Base-by-base conservation (phyloP, 2,888 invertebrate species). In the Galeruca laticollis region DNA sequence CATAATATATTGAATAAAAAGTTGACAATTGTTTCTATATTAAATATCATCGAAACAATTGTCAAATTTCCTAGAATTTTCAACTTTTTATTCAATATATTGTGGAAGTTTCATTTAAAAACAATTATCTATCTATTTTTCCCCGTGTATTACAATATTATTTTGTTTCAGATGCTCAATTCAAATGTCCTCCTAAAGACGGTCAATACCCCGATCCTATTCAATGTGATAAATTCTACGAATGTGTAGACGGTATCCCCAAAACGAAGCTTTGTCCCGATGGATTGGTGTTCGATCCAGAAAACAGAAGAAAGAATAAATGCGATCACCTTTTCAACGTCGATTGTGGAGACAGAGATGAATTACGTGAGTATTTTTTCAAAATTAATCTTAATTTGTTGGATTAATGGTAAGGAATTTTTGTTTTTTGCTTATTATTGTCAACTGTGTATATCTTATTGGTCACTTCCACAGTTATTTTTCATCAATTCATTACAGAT, bases 321-420 rank as follows among this genome's bases (percentile, higher is more conserved):
- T 96, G 96, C 83, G 96, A 96, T 86, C 95, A 95, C 83, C 93
- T 95, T 82, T 96, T 95, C 90, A 95, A 95, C 82, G 94, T 95
- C 20, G 96, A 96, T 84, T 96, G 96, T 81, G 95, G 93, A 62
- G 94, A 95, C 83, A 91, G 96, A 83, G 90, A 92, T 60, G 94
- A 95, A 86, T 88, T 96, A 74, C 96, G 96, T 96, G 89, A 93
- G 95, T 91, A 74, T 8, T 15, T n/a, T n/a, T n/a, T n/a, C n/a
- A n/a, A n/a, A n/a, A n/a, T n/a, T n/a, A n/a, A n/a, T n/a, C n/a
- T n/a, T n/a, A n/a, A n/a, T n/a, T n/a, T n/a, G n/a, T n/a, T n/a
- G n/a, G n/a, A n/a, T n/a, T n/a, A n/a, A n/a, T n/a, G n/a, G n/a
- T n/a, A n/a, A n/a, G n/a, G n/a, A n/a, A n/a, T n/a, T n/a, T n/a